Conservation (phyloP, 2,888 invertebrate species). For the Trachelus troglodyta region DNA sequence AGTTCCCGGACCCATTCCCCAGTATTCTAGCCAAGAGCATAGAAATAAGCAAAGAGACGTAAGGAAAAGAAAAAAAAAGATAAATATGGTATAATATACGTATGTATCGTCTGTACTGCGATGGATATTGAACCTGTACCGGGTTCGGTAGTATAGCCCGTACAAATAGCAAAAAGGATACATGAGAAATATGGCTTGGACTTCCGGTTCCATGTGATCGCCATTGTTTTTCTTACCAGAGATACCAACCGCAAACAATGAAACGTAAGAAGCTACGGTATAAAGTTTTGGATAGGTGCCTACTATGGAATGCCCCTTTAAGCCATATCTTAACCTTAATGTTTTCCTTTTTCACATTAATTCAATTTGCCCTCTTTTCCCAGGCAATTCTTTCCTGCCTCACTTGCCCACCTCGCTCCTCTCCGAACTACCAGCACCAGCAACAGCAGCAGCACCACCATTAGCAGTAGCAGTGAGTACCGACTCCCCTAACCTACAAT, state of each 20-base stretch:
- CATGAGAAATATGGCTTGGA: not conserved
- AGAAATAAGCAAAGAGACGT: not conserved
- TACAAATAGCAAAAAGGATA: not conserved
- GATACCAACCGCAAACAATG: not conserved
- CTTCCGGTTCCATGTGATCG: not conserved
- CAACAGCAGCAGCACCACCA: too few relatives aligned
- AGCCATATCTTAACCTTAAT: slow-evolving; percentile 40
- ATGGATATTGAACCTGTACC: not conserved
- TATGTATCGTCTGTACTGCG: not conserved
- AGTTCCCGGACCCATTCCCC: not conserved
- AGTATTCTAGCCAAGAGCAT: not conserved
- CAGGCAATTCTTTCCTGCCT: slow-evolving; percentile 38
- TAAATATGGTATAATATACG: not conserved
- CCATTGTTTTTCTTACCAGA: not conserved
- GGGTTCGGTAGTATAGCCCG: not conserved
- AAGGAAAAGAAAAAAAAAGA: not conserved
- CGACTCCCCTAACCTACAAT: not conserved
- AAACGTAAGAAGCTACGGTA: not conserved
- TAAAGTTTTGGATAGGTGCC: slow-evolving; percentile 3
- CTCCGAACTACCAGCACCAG: not conserved
- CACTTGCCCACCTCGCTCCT: slow-evolving; percentile 22
- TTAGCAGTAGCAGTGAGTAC: not conserved
- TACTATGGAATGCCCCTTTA: slow-evolving; percentile 7
- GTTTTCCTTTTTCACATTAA: slow-evolving; percentile 49
- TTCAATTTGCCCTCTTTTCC: slow-evolving; percentile 50